Evolutionary conservation across 2,113 vertebrate species (phyloP).

Genomic region (Takifugu bimaculatus): DNA sequence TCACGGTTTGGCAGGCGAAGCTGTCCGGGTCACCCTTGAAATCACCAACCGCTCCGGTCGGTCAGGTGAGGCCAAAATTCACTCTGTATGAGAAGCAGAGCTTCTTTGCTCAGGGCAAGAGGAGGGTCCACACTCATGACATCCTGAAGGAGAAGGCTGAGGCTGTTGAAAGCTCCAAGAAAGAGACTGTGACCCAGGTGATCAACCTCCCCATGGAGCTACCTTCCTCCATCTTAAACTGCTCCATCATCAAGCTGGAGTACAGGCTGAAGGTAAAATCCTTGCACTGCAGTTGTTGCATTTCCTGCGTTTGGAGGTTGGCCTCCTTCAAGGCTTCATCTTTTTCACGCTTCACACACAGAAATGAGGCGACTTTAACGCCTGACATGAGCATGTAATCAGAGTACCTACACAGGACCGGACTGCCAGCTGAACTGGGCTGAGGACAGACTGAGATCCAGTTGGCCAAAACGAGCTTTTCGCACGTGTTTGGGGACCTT

Average conservation of each 20-base stretch:
- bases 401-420: too few relatives aligned
- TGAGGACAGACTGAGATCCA: too few relatives aligned
- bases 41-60: slow-evolving; percentile 53
- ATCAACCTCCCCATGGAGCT: slow-evolving; percentile 46
- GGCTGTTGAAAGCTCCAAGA: slow-evolving; percentile 5
- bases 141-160: slow-evolving; percentile 53
- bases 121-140: background rate
- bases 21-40: slow-evolving; percentile 25
- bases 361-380: too few relatives aligned
- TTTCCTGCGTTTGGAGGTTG: too few relatives aligned
- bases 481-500: too few relatives aligned
- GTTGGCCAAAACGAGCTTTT: too few relatives aligned
- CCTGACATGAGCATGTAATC: too few relatives aligned
- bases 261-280: slow-evolving; percentile 68
- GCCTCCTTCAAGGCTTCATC: too few relatives aligned
- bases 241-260: slow-evolving; percentile 61
- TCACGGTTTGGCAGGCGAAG: slow-evolving; percentile 38
- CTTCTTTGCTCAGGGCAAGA: slow-evolving; percentile 47
- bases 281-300: too few relatives aligned
- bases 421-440: too few relatives aligned
- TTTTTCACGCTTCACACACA: too few relatives aligned
- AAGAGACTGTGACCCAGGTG: slow-evolving; percentile 37
- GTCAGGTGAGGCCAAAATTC: slow-evolving; percentile 58
- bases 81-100: slow-evolving; percentile 52
- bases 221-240: slow-evolving; percentile 59